Evolutionary conservation across 2,797 vertebrate species (phyloP), one percentile per base, ranked within the genome.

Genomic region (Petrocephalus schoutedeni): DNA sequence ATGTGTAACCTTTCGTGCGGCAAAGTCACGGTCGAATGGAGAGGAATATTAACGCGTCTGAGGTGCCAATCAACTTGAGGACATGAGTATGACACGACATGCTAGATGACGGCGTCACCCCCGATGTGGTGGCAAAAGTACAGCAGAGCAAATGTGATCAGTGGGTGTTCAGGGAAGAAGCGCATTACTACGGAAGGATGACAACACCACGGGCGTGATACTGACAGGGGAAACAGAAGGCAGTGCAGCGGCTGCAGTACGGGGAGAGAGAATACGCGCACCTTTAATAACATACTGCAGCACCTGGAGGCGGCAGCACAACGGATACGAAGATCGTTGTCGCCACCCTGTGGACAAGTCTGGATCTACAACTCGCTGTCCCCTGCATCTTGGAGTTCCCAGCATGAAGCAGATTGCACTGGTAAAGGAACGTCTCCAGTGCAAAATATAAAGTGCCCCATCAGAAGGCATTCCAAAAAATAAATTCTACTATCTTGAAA

Each of bases 271-370:
- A 41, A 19, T 77, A 19, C 19, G 41, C 10, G 10, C 67, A 80
- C 87, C 21, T 41, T n/a, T 53, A 77, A 12, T 61, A 12, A 53
- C 57, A 64, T 21, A 67, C 87, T 88, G 87, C 87, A 82, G 87
- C 58, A 54, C 58, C 14, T 1, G 21, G n/a, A 36, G 45, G 58
- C 14, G 53, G 77, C 19, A 8, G n/a, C n/a, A 49, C 41, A 80
- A 49, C 16, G 19, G 41, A 49, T 80, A 8, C 41, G 32, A 88
- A 83, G 87, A 28, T 67, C 80, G 53, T 36, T 54, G 53, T 56
- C 19, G 28, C 87, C 87, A 88, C 61, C 87, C 41, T 23, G 59
- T 88, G 87, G 82, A 19, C 19, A 14, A 64, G 14, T 32, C 54
- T 28, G 80, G 53, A 80, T 77, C 32, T 32, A 77, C 87, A 4